phyloP scores from a whole-genome alignment of 2,888 invertebrate species.

The Oasisia sp. region DNA sequence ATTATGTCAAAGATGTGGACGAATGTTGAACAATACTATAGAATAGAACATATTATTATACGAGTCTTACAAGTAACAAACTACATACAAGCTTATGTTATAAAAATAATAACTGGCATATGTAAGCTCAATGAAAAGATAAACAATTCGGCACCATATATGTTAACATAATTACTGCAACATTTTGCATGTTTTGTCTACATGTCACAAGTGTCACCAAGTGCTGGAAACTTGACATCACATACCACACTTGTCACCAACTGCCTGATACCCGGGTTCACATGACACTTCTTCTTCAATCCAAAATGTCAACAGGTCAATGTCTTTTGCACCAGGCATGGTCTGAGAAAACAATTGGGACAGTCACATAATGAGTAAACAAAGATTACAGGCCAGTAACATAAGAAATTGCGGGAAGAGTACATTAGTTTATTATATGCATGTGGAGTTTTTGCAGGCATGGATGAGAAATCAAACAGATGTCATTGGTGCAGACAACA shows the following conservation, averaged over 20 bases:
- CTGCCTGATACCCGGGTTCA: background rate
- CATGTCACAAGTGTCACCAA: background rate
- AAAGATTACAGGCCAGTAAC: background rate
- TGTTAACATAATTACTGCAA: background rate
- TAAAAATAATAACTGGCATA: background rate
- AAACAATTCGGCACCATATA: background rate
- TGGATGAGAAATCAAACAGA: background rate
- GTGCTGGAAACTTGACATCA: background rate
- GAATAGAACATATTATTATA: background rate
- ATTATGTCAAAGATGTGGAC: no score
- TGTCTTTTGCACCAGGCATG: slow-evolving; percentile 18
- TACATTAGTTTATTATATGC: background rate
- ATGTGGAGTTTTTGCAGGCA: background rate
- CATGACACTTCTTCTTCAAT: slow-evolving; percentile 21
- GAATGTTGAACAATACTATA: no score
- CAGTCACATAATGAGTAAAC: background rate
- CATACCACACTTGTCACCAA: slow-evolving; percentile 20
- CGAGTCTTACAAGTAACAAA: background rate
- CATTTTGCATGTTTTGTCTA: background rate
- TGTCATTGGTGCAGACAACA: background rate
- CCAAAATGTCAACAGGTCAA: slow-evolving; percentile 20
- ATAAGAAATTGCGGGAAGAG: background rate
- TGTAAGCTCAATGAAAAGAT: background rate
- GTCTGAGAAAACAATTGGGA: background rate
- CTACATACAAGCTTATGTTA: background rate